Evolutionary conservation across 2,888 invertebrate genomes (phyloP), one percentile per base, ranked within the genome.

Genomic region (Deladenus siricidicola): DNA sequence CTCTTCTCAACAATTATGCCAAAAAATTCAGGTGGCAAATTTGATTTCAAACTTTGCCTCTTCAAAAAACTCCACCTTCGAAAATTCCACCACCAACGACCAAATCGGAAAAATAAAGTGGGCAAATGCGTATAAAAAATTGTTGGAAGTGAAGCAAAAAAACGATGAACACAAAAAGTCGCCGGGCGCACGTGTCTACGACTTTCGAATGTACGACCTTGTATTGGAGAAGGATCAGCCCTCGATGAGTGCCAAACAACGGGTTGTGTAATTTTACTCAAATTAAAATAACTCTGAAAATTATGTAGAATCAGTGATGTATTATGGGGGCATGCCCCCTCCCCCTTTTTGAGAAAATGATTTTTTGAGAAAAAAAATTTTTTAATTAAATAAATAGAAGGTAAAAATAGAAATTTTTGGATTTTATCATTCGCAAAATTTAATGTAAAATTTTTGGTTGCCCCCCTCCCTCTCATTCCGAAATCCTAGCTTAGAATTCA

Each of bases 141-240:
- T 75, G 19, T 55, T 73, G 2, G 51, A 60, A 3, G 24, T 67
- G 42, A 67, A 67, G 49, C 51, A 49, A 23, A 47, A 58, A 21
- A 57, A 70, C 39, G 67, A 68, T n/a, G 49, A 56, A 14, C 51
- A 60, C 26, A 60, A 59, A 50, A 34, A 51, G n/a, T 58, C 52
- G 45, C 70, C 72, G 1, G 76, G 74, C 23, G 73, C 75, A 0
- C 56, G 67, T 14, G 72, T 72, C 2, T 76, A 76, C 61, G 69
- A 72, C 51, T 56, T 70, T 53, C 50, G 75, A n/a, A 74, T 76
- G 72, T 69, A 72, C 52, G 73, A 76, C 45, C 59, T 75, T 44
- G 74, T 75, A 10, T 47, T 75, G 56, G 69, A 67, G 56, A 53
- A 39, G 39, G 51, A 67, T 4, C 28, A 29, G 29, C 59, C 58